A percentile compares a stretch with the other conserved stretches of the same genome.
phyloP scores from a whole-genome alignment of 1,140 invertebrate species.

The Physella acuta region DNA sequence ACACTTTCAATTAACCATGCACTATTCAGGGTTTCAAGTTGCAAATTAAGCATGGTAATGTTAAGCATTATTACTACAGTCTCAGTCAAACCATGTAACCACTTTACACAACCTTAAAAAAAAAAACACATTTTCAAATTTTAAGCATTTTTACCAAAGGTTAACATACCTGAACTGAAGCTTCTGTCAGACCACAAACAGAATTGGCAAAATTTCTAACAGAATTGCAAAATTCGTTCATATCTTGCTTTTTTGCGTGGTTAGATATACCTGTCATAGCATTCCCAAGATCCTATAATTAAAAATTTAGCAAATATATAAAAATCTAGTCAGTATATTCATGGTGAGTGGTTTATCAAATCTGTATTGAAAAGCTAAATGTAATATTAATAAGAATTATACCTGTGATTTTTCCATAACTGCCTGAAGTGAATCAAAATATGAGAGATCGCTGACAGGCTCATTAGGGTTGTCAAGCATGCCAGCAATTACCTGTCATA shows the following conservation, averaged over 20 bases:
- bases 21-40: no score
- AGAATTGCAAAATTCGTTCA: conserved; percentile 83
- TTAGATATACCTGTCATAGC: conserved; percentile 80
- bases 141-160: no score
- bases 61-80: no score
- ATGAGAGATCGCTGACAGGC: conserved; percentile 83
- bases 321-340: no score
- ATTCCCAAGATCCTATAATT: conserved; percentile 48
- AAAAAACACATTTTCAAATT: no score
- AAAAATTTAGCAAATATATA: conserved; percentile 10
- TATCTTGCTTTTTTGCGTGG: conserved; percentile 83
- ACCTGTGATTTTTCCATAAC: conserved; percentile 91
- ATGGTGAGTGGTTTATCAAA: no score
- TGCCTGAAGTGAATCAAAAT: conserved; percentile 91
- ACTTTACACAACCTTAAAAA: no score
- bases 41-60: no score
- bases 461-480: conserved; percentile 84
- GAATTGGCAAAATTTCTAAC: conserved; percentile 82
- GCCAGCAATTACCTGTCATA: conserved; percentile 67
- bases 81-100: no score
- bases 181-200: conserved; percentile 91
- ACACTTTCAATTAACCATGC: no score
- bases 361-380: no score
- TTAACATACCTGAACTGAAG: conserved; percentile 70
- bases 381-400: no score